phyloP scores from a whole-genome alignment of 1,140 invertebrate species.

The Samia ricini region DNA sequence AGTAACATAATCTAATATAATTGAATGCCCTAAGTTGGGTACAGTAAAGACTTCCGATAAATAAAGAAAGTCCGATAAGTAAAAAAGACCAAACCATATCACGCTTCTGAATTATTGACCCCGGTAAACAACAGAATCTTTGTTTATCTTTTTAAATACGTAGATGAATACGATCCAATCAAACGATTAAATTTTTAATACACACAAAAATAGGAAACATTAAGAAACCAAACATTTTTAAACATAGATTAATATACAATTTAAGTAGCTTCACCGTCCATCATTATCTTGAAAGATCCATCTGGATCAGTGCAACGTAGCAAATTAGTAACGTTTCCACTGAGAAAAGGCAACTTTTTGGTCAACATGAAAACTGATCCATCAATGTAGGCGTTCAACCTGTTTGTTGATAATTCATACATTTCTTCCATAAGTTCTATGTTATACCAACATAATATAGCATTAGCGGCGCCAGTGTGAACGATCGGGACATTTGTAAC shows the following conservation, averaged over 20 bases:
- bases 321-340: conserved; percentile 37
- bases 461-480: conserved; percentile 41
- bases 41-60: too few relatives aligned
- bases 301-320: conserved; percentile 48
- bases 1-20: too few relatives aligned
- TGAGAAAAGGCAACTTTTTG: conserved; percentile 29
- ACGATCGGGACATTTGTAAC: conserved; percentile 39
- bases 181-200: neutral
- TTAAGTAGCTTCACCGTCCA: conserved; percentile 16
- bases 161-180: neutral
- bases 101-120: too few relatives aligned
- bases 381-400: conserved; percentile 46
- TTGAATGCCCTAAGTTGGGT: too few relatives aligned
- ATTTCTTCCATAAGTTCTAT: conserved; percentile 53
- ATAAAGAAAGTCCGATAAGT: too few relatives aligned
- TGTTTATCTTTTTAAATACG: neutral
- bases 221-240: neutral
- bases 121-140: too few relatives aligned
- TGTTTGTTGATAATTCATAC: conserved; percentile 44
- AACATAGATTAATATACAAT: neutral
- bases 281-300: conserved; percentile 47
- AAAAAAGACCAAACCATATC: too few relatives aligned
- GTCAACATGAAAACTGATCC: conserved; percentile 45
- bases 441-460: conserved; percentile 58
- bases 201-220: neutral